Base-by-base conservation (phyloP, 2,888 invertebrate species). In the Acanthopleura granulata region DNA sequence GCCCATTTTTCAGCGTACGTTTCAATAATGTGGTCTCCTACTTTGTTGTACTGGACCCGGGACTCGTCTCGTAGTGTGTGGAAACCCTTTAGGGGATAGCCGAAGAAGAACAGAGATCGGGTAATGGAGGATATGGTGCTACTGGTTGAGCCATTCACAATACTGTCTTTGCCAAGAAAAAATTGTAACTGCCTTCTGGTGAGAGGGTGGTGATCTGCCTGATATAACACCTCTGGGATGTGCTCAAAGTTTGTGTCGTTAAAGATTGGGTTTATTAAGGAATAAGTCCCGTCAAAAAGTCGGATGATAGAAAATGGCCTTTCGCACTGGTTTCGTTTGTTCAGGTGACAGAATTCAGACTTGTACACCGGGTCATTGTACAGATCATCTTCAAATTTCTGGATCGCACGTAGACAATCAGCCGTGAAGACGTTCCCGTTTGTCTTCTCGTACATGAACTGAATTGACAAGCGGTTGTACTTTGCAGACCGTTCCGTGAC, bases 251-350 rank as follows among this genome's bases (percentile, higher is more conserved):
- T 30, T 15, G 76, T 76, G 66, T 76, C 76, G 69, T 74, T 69
- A 22, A 76, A 75, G 15, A 40, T 49, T 14, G 66, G 27, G 40
- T 66, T 25, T 14, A 57, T 12, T 16, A 12, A 9, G 18, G 51
- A n/a, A 25, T 72, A 75, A 9, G 74, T 76, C 15, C 76, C 76
- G 50, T 76, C 76, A 40, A 76, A 76, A 29, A 72, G 76, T 18
- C 76, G 62, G 9, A 75, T 27, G 14, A 75, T 62, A 61, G 75
- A 75, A 27, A n/a, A 6, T 3, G 72, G 72, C 40, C 72, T 75
- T n/a, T 30, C 50, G 27, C 75, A 75, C 25, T 22, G 1, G 25
- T 27, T 6, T 49, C 49, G 15, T 49, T 25, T 25, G 40, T 66
- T 30, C 1, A 74, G 62, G 18, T 62, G 40, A 66, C 74, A 74